These are phyloP conservation scores for Bathynomus jamesi DNA, from an alignment of 1,140 invertebrate genomes.

Conservation along the genomic window DNA sequence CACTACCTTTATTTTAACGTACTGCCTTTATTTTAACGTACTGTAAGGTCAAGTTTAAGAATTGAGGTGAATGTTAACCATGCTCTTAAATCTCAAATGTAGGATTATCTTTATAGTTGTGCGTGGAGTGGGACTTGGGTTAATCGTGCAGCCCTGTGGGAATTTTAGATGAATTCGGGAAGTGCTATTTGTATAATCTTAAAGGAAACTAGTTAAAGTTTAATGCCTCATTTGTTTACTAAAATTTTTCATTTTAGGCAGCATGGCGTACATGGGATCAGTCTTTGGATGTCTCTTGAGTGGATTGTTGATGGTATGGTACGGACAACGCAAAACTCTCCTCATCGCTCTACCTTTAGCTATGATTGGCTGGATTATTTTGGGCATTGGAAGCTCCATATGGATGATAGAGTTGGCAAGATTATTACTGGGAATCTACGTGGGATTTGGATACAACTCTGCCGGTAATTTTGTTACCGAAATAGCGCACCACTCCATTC, in stretches of 20 bases:
- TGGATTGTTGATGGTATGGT: conserved; percentile 9
- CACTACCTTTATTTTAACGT: no score
- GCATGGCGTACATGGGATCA: conserved; percentile 24
- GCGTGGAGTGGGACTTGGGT: background rate
- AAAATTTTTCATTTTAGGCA: conserved; percentile 10
- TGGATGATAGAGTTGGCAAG: conserved; percentile 21
- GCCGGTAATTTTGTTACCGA: conserved; percentile 23
- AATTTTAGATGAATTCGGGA: no score
- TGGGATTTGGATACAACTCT: conserved; percentile 15
- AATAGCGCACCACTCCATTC: conserved; percentile 9
- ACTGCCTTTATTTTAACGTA: no score
- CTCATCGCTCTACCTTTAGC: conserved; percentile 17
- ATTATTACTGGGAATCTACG: conserved; percentile 9
- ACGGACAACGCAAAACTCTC: conserved; percentile 22
- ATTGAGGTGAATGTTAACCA: no score
- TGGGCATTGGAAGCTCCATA: conserved; percentile 17
- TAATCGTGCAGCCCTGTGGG: background rate
- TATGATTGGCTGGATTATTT: conserved; percentile 12
- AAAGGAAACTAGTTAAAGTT: background rate
- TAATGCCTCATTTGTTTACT: background rate
- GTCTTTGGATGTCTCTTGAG: conserved; percentile 17
- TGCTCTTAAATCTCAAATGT: background rate
- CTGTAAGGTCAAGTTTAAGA: no score
- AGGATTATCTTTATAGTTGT: background rate
- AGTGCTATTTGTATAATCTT: background rate